Conservation (phyloP, 2,113 vertebrate genomes). For the Loxodonta africana region DNA sequence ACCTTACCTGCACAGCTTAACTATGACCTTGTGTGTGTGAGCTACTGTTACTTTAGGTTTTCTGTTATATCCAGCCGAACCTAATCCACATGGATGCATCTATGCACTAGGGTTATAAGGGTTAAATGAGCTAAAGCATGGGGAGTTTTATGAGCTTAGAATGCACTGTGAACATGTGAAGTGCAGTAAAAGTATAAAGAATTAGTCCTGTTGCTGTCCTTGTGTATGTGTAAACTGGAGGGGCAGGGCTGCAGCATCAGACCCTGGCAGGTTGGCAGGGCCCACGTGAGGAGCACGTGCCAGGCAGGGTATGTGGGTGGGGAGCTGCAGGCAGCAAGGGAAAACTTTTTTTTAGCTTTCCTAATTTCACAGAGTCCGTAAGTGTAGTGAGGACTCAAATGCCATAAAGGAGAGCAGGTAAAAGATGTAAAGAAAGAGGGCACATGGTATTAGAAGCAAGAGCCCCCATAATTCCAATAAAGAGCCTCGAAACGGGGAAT, state of each 20-base stretch:
- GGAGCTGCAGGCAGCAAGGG: not conserved
- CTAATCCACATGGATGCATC: not conserved
- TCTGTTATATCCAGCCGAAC: not conserved
- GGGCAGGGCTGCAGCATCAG: not conserved
- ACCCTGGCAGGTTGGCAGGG: not conserved
- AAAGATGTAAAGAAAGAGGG: not conserved
- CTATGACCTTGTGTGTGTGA: not conserved
- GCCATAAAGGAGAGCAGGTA: not conserved
- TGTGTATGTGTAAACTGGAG: not conserved
- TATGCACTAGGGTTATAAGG: not conserved
- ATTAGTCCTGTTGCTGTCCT: not conserved
- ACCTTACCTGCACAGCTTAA: not conserved
- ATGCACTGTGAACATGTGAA: not conserved
- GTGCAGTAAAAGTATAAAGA: not conserved
- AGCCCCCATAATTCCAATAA: not conserved
- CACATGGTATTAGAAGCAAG: not conserved
- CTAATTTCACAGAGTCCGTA: not conserved
- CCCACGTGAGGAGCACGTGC: no score
- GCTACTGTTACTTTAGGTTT: not conserved
- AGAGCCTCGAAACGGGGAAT: not conserved
- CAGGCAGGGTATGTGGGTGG: not conserved
- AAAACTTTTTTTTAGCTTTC: not conserved
- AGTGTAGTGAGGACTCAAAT: not conserved
- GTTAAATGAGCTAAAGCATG: not conserved
- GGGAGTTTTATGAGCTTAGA: not conserved